Conservation (phyloP, 2,113 vertebrate genomes). For the Chrysochloris asiatica region DNA sequence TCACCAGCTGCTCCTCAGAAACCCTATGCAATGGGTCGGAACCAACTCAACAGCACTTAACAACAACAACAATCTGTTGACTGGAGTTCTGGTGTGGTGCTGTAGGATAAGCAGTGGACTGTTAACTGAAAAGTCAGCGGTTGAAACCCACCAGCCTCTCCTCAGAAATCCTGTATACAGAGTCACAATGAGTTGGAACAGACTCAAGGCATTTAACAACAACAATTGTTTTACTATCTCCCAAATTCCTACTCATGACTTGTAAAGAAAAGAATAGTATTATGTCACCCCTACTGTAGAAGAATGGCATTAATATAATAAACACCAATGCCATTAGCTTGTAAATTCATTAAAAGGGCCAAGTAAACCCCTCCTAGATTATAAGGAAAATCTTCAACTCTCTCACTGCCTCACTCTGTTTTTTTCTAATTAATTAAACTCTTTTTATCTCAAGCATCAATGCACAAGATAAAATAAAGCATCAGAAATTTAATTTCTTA, state of each 20-base stretch:
- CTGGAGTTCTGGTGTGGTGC: too few species aligned
- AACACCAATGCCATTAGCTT: not conserved
- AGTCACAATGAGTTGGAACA: too few species aligned
- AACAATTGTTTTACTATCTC: too few species aligned
- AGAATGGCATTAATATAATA: not conserved
- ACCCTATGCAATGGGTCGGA: too few species aligned
- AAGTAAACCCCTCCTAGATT: not conserved
- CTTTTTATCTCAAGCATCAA: not conserved
- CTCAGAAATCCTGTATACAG: too few species aligned
- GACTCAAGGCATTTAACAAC: too few species aligned
- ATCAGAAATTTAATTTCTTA: not conserved
- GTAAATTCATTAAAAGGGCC: not conserved
- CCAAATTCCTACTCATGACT: not conserved
- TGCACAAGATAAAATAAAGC: constrained; percentile 2
- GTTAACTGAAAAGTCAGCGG: too few species aligned
- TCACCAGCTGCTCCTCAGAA: too few species aligned
- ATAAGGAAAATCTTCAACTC: not conserved
- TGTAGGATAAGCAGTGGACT: too few species aligned
- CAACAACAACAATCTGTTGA: too few species aligned
- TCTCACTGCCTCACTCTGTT: not conserved
- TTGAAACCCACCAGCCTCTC: too few species aligned
- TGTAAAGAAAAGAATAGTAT: not conserved
- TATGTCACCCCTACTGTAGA: not conserved
- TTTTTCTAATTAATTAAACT: not conserved
- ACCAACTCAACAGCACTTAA: too few species aligned